Conservation (phyloP, 2,888 invertebrate genomes). For the Fissipunctia ypsillon region DNA sequence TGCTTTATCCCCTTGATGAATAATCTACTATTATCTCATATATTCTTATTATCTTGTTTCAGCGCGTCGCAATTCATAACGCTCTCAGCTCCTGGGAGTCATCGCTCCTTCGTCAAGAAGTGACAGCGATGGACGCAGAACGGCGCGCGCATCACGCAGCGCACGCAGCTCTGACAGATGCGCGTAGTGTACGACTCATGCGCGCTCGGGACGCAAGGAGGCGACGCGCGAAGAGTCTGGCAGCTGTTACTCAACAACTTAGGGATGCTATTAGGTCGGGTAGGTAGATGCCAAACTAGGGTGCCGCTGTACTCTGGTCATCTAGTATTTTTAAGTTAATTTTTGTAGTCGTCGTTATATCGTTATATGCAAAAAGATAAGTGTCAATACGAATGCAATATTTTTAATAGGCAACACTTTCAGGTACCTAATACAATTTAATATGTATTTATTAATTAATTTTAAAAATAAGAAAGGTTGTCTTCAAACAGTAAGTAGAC, state of each 20-base stretch:
- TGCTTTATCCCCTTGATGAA: too few relatives aligned
- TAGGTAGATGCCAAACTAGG: background rate
- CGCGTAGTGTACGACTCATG: conserved; percentile 69
- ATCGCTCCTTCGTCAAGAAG: conserved; percentile 75
- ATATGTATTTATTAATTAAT: background rate
- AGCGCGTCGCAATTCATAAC: conserved; percentile 83
- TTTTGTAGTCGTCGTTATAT: background rate
- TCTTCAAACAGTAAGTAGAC: background rate
- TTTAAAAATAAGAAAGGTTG: too few relatives aligned
- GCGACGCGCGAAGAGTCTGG: conserved; percentile 73
- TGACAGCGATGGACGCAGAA: conserved; percentile 74
- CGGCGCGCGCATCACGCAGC: conserved; percentile 76
- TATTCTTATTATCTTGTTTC: conserved; percentile 35
- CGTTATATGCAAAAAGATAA: background rate
- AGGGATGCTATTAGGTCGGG: conserved; percentile 76
- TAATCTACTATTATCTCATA: background rate
- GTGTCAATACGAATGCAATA: background rate
- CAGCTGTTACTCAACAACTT: conserved; percentile 78
- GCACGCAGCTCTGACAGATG: conserved; percentile 74
- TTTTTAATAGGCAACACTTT: background rate
- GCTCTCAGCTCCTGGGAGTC: conserved; percentile 82
- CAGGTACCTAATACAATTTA: background rate
- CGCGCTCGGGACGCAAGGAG: conserved; percentile 69
- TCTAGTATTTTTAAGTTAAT: background rate
- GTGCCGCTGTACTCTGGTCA: background rate